Base-by-base conservation (phyloP, 2,797 vertebrate species). In the Babyrousa celebensis region DNA sequence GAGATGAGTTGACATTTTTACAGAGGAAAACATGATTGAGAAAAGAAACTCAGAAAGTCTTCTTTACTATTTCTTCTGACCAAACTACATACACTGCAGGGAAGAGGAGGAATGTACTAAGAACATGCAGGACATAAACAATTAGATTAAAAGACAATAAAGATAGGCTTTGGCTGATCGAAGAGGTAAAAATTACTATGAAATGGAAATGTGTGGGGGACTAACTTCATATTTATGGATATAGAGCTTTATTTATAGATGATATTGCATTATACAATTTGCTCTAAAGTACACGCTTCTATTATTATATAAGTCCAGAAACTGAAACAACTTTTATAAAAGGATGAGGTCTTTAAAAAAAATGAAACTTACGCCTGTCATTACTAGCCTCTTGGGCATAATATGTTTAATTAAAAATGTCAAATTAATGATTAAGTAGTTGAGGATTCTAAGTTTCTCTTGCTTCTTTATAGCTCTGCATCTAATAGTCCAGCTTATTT, bases 361-460 rank as follows among this genome's bases (percentile, higher is more conserved):
- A 84, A 85, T 58, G 43, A 58, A 74, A 83, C 21, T 74, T 86
- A n/a, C 16, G 14, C 56, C 32, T 91, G 16, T 67, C 36, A 62
- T 83, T 23, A 75, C 63, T 91, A 87, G 36, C 40, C 43, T 70
- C 2, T 87, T 94, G 29, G 23, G 29, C 36, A 89, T 63, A 91
- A 60, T 70, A 92, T 48, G 27, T 85, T 88, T 78, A 91, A 83
- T 36, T 93, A 40, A 75, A 87, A 77, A 77, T 63, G 32, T 58
- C 62, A 91, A 91, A 40, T 21, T 25, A 89, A 86, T 48, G 23
- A 89, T 36, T 70, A 89, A 83, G 40, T 54, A 72, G 86, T 48
- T 77, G 25, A 85, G 3, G 25, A 92, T 89, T 95, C 17, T 94
- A 92, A 83, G 84, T 70, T 97, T 95, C 36, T 91, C 48, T 58